These are phyloP conservation scores for Nowickia ferox DNA, from an alignment of 2,888 invertebrate genomes.

Conservation along the genomic window DNA sequence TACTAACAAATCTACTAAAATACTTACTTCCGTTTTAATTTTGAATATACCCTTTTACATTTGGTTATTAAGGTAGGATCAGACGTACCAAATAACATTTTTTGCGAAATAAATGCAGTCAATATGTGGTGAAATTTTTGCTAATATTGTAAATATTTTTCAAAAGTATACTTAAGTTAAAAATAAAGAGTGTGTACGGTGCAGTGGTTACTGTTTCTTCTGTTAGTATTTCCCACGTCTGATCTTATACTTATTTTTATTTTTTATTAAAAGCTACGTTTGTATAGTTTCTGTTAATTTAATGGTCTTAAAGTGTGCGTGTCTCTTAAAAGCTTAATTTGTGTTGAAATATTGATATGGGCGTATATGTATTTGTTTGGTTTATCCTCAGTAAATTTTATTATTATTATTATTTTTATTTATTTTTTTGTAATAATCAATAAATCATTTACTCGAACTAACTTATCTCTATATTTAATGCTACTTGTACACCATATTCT, in stretches of 20 bases:
- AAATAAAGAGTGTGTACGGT: no score
- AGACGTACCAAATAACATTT: no score
- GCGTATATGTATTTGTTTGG: not conserved
- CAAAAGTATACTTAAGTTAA: no score
- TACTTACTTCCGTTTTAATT: conserved; percentile 12
- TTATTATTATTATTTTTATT: not conserved
- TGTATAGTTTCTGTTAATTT: not conserved
- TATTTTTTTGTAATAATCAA: conserved; percentile 7
- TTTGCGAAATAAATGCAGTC: no score
- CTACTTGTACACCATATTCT: conserved; percentile 27
- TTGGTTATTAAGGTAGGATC: not conserved
- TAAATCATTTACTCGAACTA: conserved; percentile 1
- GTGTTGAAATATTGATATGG: conserved; percentile 17
- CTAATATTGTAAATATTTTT: no score
- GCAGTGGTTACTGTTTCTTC: no score
- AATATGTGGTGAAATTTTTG: no score
- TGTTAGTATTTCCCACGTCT: no score
- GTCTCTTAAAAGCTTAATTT: not conserved
- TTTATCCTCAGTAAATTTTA: conserved; percentile 1
- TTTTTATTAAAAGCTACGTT: not conserved
- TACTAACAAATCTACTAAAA: conserved; percentile 40
- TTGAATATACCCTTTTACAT: conserved; percentile 2
- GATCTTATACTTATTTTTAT: not conserved
- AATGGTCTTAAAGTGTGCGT: not conserved
- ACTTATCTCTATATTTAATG: conserved; percentile 6